Evolutionary conservation across 1,140 invertebrate species (phyloP), one percentile per base, ranked within the genome.

Genomic region (Gyrodactylus bullatarudis): DNA sequence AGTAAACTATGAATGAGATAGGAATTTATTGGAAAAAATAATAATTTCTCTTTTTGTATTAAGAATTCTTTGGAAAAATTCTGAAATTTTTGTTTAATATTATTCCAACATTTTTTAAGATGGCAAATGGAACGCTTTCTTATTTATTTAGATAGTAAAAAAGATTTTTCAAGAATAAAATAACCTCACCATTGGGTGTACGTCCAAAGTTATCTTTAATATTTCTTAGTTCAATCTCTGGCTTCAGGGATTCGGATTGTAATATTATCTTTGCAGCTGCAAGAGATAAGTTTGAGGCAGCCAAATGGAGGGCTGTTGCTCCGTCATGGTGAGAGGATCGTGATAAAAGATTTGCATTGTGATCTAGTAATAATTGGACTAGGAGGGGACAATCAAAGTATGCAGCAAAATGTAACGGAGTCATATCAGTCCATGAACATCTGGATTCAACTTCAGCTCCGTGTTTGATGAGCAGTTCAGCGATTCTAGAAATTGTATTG

Each of bases 371-470:
- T 26, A 82, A 76, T 76, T 81, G 78, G 20, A 84, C 77, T 1
- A 83, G 81, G 71, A 80, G 78, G 20, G 82, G 80, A 22, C 83
- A 82, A 79, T 84, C 83, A 77, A 84, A 84, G 76, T 83, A 84
- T 1, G 82, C 80, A 23, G 84, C 83, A 77, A 84, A 84, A 77
- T 84, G 84, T 26, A 84, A 76, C 23, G 83, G 80, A 34, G 82
- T 82, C 83, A 84, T 84, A 75, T 83, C 80, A 25, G 83, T 84
- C 84, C 83, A 84, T n/a, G 82, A 76, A 76, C 83, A 84, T 71
- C 83, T 76, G 34, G 83, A 79, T 75, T 80, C 78, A 20, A 81
- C 76, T 78, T 84, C 81, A 20, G 83, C 83, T 1, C 83, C 83
- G 74, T 78, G 34, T 54, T 54, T 54, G 8, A 54, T 54, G 34